Conservation (phyloP, 37 sponge, comb jelly and placozoan species). For the Axinella damicornis region DNA sequence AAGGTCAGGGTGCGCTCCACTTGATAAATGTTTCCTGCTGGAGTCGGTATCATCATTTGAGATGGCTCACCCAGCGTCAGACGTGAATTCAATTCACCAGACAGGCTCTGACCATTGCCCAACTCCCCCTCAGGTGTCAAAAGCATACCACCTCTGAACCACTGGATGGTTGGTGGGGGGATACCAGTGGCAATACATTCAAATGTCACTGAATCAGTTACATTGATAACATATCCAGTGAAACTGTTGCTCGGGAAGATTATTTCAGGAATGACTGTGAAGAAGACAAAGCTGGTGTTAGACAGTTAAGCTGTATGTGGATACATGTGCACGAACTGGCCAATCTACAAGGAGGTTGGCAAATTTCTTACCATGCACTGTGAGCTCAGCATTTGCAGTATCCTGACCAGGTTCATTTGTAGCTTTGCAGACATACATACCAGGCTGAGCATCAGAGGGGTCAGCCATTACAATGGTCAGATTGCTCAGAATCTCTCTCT, state of each 20-base stretch:
- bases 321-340: too few relatives aligned
- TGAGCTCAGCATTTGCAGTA: conserved; percentile 10
- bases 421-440: conserved; percentile 60
- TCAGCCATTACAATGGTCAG: conserved; percentile 9
- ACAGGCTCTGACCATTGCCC: too few relatives aligned
- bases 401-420: conserved; percentile 31
- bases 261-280: too few relatives aligned
- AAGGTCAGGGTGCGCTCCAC: background rate
- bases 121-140: too few relatives aligned
- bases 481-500: conserved; percentile 34
- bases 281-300: too few relatives aligned
- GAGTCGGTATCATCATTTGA: too few relatives aligned
- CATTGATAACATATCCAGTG: conserved; percentile 16
- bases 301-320: too few relatives aligned
- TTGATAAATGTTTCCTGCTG: too few relatives aligned
- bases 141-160: background rate
- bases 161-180: conserved; percentile 71
- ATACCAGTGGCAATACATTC: conserved; percentile 68
- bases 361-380: conserved; percentile 48
- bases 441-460: conserved; percentile 43
- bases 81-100: too few relatives aligned
- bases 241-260: too few relatives aligned
- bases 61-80: too few relatives aligned
- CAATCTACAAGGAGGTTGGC: too few relatives aligned
- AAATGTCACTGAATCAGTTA: conserved; percentile 32